Conservation (phyloP, 2,888 invertebrate species). For the Hipparchia sbordonii region DNA sequence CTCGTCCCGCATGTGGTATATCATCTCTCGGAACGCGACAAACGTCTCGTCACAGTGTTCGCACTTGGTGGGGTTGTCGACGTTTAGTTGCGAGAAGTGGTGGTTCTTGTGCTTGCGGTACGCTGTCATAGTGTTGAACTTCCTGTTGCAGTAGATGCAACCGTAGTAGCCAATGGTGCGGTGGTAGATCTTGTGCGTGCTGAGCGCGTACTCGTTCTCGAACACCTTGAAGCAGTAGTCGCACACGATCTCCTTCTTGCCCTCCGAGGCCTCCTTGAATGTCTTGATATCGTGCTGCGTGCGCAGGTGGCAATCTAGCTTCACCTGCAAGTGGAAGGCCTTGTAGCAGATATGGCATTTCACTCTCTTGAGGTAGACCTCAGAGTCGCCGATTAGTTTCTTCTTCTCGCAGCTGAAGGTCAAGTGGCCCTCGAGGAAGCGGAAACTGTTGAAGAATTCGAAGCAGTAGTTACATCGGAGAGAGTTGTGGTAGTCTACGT, state of each 20-base stretch:
- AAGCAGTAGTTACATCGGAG: slow-evolving; percentile 78
- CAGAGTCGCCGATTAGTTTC: slow-evolving; percentile 70
- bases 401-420: slow-evolving; percentile 73
- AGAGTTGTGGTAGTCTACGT: slow-evolving; percentile 77
- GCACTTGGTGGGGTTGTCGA: slow-evolving; percentile 73
- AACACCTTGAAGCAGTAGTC: slow-evolving; percentile 78
- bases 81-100: slow-evolving; percentile 68
- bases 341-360: slow-evolving; percentile 78
- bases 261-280: slow-evolving; percentile 53
- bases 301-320: slow-evolving; percentile 74
- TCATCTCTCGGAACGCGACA: slow-evolving; percentile 79
- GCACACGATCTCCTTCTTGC: slow-evolving; percentile 66
- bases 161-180: slow-evolving; percentile 72
- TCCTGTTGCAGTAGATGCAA: slow-evolving; percentile 77
- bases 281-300: slow-evolving; percentile 66
- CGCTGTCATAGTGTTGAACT: slow-evolving; percentile 75
- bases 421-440: slow-evolving; percentile 76
- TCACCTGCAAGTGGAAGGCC: slow-evolving; percentile 76
- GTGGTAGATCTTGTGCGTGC: slow-evolving; percentile 72
- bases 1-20: slow-evolving; percentile 74
- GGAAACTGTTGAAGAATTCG: slow-evolving; percentile 69
- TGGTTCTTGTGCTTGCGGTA: slow-evolving; percentile 80
- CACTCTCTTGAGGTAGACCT: slow-evolving; percentile 67
- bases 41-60: slow-evolving; percentile 82
- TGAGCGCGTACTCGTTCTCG: slow-evolving; percentile 70